These are phyloP conservation scores for Acleris sparsana DNA, from an alignment of 2,888 invertebrate species.

Conservation along the genomic window DNA sequence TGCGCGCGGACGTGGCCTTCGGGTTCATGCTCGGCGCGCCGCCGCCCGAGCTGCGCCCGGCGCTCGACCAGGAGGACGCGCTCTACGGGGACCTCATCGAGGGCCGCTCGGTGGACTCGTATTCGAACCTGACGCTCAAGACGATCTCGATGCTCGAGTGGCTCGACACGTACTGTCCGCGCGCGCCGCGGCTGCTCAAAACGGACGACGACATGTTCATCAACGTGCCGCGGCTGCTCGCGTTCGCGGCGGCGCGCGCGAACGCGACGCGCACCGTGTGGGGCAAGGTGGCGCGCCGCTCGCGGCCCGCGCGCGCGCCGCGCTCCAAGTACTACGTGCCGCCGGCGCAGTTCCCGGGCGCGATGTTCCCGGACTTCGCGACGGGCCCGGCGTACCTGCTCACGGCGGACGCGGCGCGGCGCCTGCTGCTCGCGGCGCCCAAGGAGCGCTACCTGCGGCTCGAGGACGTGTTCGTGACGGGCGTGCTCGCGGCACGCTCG, in stretches of 20 bases:
- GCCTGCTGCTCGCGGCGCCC: slow-evolving; percentile 87
- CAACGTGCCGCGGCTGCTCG: slow-evolving; percentile 88
- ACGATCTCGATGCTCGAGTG: slow-evolving; percentile 92
- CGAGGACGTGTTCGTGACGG: slow-evolving; percentile 96
- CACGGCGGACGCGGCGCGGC: slow-evolving; percentile 88
- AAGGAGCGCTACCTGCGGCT: slow-evolving; percentile 88
- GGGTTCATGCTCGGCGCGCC: slow-evolving; percentile 86
- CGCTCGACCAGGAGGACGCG: slow-evolving; percentile 86
- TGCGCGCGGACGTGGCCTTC: slow-evolving; percentile 85
- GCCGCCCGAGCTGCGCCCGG: slow-evolving; percentile 71
- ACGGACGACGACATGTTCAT: slow-evolving; percentile 96
- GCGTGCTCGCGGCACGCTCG: slow-evolving; percentile 90
- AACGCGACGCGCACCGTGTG: slow-evolving; percentile 89
- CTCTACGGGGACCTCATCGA: slow-evolving; percentile 91
- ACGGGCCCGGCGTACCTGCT: slow-evolving; percentile 96
- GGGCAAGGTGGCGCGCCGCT: slow-evolving; percentile 88
- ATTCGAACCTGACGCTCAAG: slow-evolving; percentile 92
- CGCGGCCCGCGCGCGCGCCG: slow-evolving; percentile 93
- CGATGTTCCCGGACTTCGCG: slow-evolving; percentile 94
- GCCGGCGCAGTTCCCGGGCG: slow-evolving; percentile 87
- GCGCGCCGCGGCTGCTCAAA: slow-evolving; percentile 90
- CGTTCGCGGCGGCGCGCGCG: slow-evolving; percentile 84
- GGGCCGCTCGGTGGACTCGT: slow-evolving; percentile 89
- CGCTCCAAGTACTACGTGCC: slow-evolving; percentile 95
- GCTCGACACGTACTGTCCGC: slow-evolving; percentile 90